These are phyloP conservation scores for Spicauda simplicius DNA, from an alignment of 2,888 invertebrate genomes.

Conservation along the genomic window DNA sequence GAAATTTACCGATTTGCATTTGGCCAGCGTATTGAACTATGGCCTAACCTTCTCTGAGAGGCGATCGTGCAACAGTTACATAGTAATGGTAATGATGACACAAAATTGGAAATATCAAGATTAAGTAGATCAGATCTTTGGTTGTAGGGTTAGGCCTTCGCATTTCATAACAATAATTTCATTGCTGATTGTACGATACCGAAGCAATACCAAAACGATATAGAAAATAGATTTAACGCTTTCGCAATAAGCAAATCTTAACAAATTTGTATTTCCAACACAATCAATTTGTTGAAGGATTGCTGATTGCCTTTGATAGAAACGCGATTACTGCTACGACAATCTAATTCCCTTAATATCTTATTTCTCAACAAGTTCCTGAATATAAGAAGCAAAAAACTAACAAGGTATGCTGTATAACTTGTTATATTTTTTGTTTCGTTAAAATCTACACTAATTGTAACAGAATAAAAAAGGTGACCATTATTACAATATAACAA, in stretches of 20 bases:
- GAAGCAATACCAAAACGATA: slow-evolving; percentile 27
- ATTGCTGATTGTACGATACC: slow-evolving; percentile 31
- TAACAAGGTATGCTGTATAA: too few relatives aligned
- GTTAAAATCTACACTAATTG: too few relatives aligned
- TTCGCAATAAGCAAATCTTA: slow-evolving; percentile 7
- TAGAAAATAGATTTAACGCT: slow-evolving; percentile 11
- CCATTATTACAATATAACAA: too few relatives aligned
- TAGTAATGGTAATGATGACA: neutral
- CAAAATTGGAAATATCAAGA: neutral
- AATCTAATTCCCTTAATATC: neutral
- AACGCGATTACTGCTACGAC: neutral
- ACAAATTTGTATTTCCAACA: neutral
- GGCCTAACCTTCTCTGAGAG: neutral
- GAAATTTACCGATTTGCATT: too few relatives aligned
- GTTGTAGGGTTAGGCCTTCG: slow-evolving; percentile 10
- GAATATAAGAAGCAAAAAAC: too few relatives aligned
- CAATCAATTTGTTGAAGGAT: neutral
- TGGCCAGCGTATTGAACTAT: too few relatives aligned
- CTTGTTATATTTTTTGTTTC: too few relatives aligned
- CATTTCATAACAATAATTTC: slow-evolving; percentile 17
- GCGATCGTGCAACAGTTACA: neutral
- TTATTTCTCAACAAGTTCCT: neutral
- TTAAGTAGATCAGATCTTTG: slow-evolving; percentile 5
- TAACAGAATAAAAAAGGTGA: too few relatives aligned
- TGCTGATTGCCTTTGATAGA: neutral